phyloP scores from a whole-genome alignment of 2,113 vertebrate species.

The Trachemys scripta region DNA sequence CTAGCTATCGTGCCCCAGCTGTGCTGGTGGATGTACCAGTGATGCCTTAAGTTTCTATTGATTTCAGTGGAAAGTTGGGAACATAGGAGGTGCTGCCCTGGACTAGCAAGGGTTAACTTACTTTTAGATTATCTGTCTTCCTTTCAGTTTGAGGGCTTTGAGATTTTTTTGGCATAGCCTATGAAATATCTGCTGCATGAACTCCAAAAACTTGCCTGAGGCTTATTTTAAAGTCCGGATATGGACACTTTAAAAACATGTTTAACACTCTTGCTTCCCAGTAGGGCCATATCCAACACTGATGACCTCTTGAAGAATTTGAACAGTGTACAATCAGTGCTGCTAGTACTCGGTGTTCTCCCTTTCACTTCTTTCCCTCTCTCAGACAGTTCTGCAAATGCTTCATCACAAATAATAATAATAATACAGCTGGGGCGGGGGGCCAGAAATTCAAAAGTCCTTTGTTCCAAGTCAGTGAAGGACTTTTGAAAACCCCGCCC shows the following conservation, averaged over 20 bases:
- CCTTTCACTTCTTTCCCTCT: not conserved
- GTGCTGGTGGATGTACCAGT: not conserved
- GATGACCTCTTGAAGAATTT: not conserved
- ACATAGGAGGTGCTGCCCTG: not conserved
- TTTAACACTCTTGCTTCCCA: not conserved
- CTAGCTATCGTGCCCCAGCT: not conserved
- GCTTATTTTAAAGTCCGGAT: not conserved
- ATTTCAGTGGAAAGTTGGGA: not conserved
- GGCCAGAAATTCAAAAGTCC: not conserved
- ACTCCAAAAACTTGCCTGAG: not conserved
- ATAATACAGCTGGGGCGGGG: not conserved
- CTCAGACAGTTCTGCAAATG: not conserved
- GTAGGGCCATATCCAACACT: not conserved
- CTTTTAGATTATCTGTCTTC: not conserved
- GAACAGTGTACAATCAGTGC: not conserved
- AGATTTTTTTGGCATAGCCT: not conserved
- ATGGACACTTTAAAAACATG: not conserved
- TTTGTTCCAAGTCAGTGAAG: not conserved
- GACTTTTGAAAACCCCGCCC: not conserved
- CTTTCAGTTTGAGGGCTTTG: not conserved
- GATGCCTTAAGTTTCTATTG: not conserved
- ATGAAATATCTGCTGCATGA: not conserved
- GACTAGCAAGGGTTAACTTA: not conserved
- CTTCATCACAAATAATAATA: not conserved
- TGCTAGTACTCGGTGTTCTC: not conserved